Percentiles rank a stretch among this genome's conserved stretches.
Conservation (phyloP, 2,888 invertebrate genomes). For the Mallateleia sp. region DNA sequence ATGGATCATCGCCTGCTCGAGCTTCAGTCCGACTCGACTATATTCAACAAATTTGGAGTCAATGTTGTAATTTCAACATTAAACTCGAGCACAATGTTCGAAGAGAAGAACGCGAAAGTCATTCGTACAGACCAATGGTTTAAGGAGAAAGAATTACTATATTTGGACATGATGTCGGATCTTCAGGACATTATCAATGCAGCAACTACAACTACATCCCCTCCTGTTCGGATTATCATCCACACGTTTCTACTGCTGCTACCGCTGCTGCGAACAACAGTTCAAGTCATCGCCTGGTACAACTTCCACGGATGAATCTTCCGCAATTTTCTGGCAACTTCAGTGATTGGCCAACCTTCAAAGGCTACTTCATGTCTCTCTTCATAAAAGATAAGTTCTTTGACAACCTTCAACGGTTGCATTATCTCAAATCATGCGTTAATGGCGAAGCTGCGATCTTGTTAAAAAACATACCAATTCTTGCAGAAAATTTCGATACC, state of each 20-base stretch:
- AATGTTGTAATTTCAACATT: too few species aligned
- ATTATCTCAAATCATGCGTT: too few species aligned
- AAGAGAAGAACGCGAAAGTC: too few species aligned
- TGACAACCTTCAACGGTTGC: too few species aligned
- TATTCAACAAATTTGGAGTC: not conserved
- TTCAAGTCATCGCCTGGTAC: not conserved
- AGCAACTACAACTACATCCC: too few species aligned
- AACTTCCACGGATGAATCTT: slow-evolving; percentile 5
- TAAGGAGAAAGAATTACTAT: not conserved
- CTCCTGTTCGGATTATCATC: too few species aligned
- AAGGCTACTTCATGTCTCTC: slow-evolving; percentile 10
- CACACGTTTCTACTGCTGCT: too few species aligned
- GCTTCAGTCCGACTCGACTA: not conserved
- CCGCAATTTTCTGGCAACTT: slow-evolving; percentile 1
- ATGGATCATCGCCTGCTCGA: not conserved
- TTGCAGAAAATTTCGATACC: not conserved
- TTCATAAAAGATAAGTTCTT: slow-evolving; percentile 15
- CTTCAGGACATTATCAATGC: too few species aligned
- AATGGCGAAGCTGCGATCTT: slow-evolving; percentile 17
- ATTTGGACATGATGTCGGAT: too few species aligned
- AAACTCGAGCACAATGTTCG: too few species aligned
- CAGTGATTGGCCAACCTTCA: not conserved
- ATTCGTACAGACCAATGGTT: too few species aligned
- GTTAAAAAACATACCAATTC: not conserved
- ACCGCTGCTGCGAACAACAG: too few species aligned